These are phyloP conservation scores for Micronisus gabar DNA, from an alignment of 2,113 vertebrate species.

Conservation along the genomic window DNA sequence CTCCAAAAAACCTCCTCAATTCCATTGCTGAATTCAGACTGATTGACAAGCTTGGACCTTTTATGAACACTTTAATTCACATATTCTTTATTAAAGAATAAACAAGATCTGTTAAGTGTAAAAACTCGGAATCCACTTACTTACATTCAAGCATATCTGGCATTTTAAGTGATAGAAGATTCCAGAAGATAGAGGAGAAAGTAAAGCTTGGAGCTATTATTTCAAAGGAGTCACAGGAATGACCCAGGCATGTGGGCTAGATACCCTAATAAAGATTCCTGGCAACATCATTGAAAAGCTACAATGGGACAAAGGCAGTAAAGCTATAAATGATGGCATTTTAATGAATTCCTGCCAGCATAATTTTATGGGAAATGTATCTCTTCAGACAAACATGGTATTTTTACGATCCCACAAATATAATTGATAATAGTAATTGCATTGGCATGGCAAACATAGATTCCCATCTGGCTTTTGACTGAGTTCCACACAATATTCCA, in stretches of 20 bases:
- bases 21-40: background rate
- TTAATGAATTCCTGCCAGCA: background rate
- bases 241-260: background rate
- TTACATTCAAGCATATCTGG: background rate
- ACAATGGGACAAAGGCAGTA: background rate
- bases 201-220: background rate
- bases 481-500: background rate
- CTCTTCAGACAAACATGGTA: background rate
- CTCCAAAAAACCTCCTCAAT: background rate
- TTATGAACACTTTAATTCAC: background rate
- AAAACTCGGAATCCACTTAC: background rate
- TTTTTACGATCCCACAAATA: background rate
- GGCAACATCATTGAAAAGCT: background rate
- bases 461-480: background rate
- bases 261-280: background rate
- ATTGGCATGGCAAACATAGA: background rate
- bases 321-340: background rate
- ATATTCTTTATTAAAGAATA: background rate
- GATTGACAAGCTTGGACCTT: background rate
- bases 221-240: background rate
- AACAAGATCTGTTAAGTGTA: background rate
- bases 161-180: background rate
- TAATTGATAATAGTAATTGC: background rate
- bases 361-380: background rate
- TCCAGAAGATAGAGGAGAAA: background rate